These are phyloP conservation scores for Hypolimnas misippus DNA, from an alignment of 2,888 invertebrate species.

Conservation along the genomic window DNA sequence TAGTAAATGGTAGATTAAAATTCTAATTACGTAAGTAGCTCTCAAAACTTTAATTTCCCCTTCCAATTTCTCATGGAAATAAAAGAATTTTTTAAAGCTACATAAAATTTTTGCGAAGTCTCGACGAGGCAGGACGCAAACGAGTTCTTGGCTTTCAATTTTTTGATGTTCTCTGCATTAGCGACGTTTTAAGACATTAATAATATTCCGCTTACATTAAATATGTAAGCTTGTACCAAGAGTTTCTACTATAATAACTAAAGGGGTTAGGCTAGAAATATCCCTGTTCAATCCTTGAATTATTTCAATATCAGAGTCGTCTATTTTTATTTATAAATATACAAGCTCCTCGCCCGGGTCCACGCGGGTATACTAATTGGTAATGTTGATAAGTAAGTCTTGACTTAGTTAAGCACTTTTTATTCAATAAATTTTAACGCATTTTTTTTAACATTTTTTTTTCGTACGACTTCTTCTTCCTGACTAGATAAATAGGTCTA, in stretches of 20 bases:
- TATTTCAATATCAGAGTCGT: too few relatives aligned
- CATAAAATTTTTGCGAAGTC: neutral
- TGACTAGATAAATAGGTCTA: too few relatives aligned
- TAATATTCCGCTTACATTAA: neutral
- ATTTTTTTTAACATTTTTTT: too few relatives aligned
- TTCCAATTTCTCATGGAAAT: neutral
- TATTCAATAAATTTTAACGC: too few relatives aligned
- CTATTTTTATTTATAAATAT: too few relatives aligned
- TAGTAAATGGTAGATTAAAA: neutral
- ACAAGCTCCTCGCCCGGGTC: too few relatives aligned
- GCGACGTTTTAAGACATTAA: constrained; percentile 1
- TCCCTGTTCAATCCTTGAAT: too few relatives aligned
- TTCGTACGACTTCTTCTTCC: too few relatives aligned
- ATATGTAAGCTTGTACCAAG: neutral
- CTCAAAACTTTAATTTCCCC: constrained; percentile 1
- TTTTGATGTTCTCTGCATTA: neutral
- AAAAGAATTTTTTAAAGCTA: neutral
- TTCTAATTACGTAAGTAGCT: constrained; percentile 6
- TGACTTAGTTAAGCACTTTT: too few relatives aligned
- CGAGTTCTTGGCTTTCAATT: neutral
- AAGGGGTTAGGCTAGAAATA: too few relatives aligned
- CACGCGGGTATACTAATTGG: too few relatives aligned
- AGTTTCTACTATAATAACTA: neutral
- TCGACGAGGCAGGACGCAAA: neutral
- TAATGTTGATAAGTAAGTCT: too few relatives aligned